Base-by-base conservation (phyloP, 1,140 invertebrate species). In the Samia ricini region DNA sequence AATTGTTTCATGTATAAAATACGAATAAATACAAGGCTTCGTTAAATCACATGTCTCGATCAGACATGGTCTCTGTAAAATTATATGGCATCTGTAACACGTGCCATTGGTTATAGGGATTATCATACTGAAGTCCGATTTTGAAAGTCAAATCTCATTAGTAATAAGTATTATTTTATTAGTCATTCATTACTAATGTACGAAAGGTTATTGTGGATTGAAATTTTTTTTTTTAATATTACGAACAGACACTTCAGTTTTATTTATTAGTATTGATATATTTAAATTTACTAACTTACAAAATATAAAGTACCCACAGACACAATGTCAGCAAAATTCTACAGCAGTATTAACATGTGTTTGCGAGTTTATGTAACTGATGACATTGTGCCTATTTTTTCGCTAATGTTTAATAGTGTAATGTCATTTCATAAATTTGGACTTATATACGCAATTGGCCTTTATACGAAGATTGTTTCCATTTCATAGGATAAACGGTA, bases 51-150 rank as follows among this genome's bases (percentile, higher is more conserved):
- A 55, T 55, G 52, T 12, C 21, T 55, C 5, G 52, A n/a, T 42
- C 52, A 42, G 33, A 55, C 52, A 55, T 55, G 52, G 10, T n/a
- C 24, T 42, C n/a, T 55, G 8, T 24, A 55, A 24, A 24, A 55
- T 23, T 55, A 24, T 55, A 55, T 23, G 52, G 52, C 52, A 55
- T 55, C 52, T 5, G 52, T 24, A 10, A 12, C 52, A 23, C 52
- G 52, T 55, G 52, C 2, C 7, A 6, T 20, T 10, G 33, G 33
- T 42, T 42, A 42, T 42, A 42, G 12, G 52, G 52, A 55, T 55
- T 55, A 55, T 23, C 20, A 55, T 24, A 55, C 24, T 22, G 24
- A 55, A 55, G 52, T 55, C 10, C 12, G 20, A 55, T 22, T 24
- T 23, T 24, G 52, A 24, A 24, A 55, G 52, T 15, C 10, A 22